phyloP scores from a whole-genome alignment of 2,113 vertebrate genomes.

The Otolemur garnettii region DNA sequence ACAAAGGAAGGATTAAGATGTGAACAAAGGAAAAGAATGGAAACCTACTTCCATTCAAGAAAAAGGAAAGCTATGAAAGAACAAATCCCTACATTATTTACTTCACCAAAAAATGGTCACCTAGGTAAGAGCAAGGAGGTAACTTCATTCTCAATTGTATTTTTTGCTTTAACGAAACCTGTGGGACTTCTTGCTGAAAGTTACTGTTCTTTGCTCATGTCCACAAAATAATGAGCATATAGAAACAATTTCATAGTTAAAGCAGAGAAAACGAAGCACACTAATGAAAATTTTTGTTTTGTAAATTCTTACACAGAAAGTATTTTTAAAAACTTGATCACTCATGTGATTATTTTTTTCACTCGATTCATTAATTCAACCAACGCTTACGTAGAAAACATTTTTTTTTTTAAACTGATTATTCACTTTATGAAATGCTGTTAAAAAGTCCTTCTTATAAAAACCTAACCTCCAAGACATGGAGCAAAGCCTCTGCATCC shows the following conservation, averaged over 20 bases:
- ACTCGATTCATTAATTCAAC: no score
- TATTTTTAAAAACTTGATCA: background rate
- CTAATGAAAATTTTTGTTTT: conserved; percentile 69
- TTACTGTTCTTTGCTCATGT: conserved; percentile 70
- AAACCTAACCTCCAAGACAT: conserved; percentile 15
- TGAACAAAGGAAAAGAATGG: background rate
- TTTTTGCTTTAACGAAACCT: conserved; percentile 76
- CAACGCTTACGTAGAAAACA: conserved; percentile 16
- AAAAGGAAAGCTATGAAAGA: background rate
- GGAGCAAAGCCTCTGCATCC: background rate
- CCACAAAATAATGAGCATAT: conserved; percentile 62
- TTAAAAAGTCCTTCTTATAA: background rate
- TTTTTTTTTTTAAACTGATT: background rate
- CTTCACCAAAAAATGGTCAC: background rate
- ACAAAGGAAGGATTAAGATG: background rate
- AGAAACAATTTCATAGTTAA: conserved; percentile 60
- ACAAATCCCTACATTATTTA: conserved; percentile 13
- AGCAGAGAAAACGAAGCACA: conserved; percentile 60
- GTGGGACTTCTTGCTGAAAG: conserved; percentile 63
- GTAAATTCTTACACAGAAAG: conserved; percentile 34
- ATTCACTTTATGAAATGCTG: conserved; percentile 46
- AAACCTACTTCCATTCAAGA: background rate
- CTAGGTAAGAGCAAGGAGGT: conserved; percentile 37
- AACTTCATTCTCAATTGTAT: conserved; percentile 63
- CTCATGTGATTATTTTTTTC: background rate